phyloP scores from a whole-genome alignment of 2,888 invertebrate species.

The Polydesmus complanatus region DNA sequence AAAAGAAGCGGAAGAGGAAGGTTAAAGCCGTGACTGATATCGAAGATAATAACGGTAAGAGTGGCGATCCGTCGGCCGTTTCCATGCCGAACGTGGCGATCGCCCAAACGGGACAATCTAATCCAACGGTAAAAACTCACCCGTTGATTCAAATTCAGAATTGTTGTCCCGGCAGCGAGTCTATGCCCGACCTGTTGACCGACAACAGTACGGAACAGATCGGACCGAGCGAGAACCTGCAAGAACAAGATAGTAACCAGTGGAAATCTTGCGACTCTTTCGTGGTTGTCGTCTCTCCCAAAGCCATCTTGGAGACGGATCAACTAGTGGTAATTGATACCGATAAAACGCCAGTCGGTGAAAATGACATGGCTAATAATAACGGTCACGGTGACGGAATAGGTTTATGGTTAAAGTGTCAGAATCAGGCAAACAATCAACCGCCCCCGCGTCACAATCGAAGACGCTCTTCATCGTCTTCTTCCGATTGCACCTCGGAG shows the following conservation, averaged over 20 bases:
- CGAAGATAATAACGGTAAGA: neutral
- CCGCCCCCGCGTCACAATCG: neutral
- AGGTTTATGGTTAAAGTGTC: neutral
- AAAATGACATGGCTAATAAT: neutral
- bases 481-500: slow-evolving; percentile 43
- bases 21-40: neutral
- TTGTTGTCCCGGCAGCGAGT: slow-evolving; percentile 27
- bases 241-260: neutral
- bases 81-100: neutral
- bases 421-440: neutral
- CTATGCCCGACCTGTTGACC: slow-evolving; percentile 28
- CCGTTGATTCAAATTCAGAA: slow-evolving; percentile 17
- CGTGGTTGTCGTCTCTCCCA: slow-evolving; percentile 1
- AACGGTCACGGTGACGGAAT: neutral
- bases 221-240: neutral
- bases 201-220: slow-evolving; percentile 21
- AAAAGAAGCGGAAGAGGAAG: neutral
- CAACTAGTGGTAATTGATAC: neutral
- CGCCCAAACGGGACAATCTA: slow-evolving; percentile 4
- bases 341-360: slow-evolving; percentile 1
- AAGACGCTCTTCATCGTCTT: slow-evolving; percentile 3
- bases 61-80: neutral
- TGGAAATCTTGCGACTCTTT: slow-evolving; percentile 13
- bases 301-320: slow-evolving; percentile 1
- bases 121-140: slow-evolving; percentile 24